Evolutionary conservation across 2,113 vertebrate genomes (phyloP).

Genomic region (Numenius arquata): DNA sequence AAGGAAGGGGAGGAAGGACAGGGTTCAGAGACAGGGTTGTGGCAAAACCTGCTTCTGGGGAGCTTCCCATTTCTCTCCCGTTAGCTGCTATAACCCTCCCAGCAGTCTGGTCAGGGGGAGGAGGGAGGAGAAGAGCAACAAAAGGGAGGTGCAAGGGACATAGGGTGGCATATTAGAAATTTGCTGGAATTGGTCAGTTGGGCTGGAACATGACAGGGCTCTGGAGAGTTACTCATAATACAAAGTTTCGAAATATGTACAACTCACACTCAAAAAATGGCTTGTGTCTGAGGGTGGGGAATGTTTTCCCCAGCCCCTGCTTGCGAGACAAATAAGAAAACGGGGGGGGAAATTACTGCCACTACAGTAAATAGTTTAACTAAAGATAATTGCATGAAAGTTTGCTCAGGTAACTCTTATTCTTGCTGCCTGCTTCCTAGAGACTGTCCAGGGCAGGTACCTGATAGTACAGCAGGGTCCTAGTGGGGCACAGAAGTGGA

Average conservation of each 20-base stretch:
- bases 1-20: neutral
- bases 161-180: neutral
- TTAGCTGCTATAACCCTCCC: neutral
- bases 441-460: neutral
- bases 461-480: neutral
- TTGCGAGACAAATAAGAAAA: neutral
- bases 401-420: neutral
- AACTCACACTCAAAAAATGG: slow-evolving; percentile 15
- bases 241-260: slow-evolving; percentile 39
- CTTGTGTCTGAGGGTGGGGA: slow-evolving; percentile 10
- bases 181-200: neutral
- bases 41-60: fast-evolving
- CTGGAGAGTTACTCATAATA: slow-evolving; percentile 33
- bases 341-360: fast-evolving
- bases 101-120: neutral
- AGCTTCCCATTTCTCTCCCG: neutral
- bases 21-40: neutral
- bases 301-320: neutral
- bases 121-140: neutral
- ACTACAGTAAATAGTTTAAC: neutral
- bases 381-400: neutral
- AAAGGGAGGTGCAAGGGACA: neutral
- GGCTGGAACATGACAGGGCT: neutral
- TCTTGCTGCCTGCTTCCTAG: neutral
- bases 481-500: neutral